A percentile compares a stretch with the other conserved stretches of the same genome.
Evolutionary conservation across 2,888 invertebrate genomes (phyloP).

Genomic region (Unio pictorum): DNA sequence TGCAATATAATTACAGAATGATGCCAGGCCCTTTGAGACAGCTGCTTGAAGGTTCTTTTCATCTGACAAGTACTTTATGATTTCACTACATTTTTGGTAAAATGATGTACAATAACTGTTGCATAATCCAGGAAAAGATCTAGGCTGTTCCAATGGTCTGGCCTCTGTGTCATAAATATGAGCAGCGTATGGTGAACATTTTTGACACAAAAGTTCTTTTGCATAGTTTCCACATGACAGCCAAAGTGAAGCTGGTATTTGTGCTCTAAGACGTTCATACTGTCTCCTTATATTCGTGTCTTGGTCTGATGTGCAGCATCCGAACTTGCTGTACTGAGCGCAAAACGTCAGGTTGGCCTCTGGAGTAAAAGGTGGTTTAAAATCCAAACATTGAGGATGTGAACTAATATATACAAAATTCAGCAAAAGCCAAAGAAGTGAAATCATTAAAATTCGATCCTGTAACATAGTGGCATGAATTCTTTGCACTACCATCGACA

Average conservation of each 20-base stretch:
- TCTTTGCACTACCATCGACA: too few relatives aligned
- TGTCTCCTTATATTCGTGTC: slow-evolving; percentile 37
- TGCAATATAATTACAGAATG: slow-evolving; percentile 47
- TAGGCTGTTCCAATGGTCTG: slow-evolving; percentile 24
- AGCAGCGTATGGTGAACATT: slow-evolving; percentile 67
- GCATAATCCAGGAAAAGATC: slow-evolving; percentile 64
- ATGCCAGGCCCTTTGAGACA: slow-evolving; percentile 3
- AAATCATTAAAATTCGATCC: too few relatives aligned
- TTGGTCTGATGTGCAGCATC: slow-evolving; percentile 58
- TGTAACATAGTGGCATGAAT: too few relatives aligned
- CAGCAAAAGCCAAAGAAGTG: too few relatives aligned
- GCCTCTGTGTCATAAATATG: slow-evolving; percentile 64
- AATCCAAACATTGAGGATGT: slow-evolving; percentile 67
- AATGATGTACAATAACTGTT: slow-evolving; percentile 48
- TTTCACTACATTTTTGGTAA: slow-evolving; percentile 45
- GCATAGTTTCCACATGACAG: slow-evolving; percentile 44
- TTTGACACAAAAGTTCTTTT: slow-evolving; percentile 58
- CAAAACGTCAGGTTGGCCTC: slow-evolving; percentile 52
- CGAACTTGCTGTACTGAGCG: slow-evolving; percentile 54
- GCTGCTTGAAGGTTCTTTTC: slow-evolving; percentile 27
- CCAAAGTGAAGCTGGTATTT: slow-evolving; percentile 27
- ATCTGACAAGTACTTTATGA: slow-evolving; percentile 41
- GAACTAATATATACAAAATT: too few relatives aligned
- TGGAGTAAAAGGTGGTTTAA: slow-evolving; percentile 58
- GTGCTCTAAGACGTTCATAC: slow-evolving; percentile 30